Evolutionary conservation across 2,113 vertebrate species (phyloP), one percentile per base, ranked within the genome.

Genomic region (human): DNA sequence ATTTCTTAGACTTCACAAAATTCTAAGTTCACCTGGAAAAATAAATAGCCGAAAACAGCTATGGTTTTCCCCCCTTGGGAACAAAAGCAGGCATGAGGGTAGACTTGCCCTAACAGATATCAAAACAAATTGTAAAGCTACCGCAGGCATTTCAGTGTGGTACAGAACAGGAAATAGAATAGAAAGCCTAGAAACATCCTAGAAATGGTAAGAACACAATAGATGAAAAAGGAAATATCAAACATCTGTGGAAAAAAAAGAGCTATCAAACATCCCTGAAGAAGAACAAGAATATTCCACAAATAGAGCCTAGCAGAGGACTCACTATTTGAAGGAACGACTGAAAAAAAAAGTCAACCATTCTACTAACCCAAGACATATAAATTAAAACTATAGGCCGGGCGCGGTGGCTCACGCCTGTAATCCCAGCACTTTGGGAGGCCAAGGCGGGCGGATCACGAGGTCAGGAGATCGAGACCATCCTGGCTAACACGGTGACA

Each of bases 21-120:
- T 87, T 97, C 57, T 57, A n/a, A 96, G 4, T 96, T 97, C 61
- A 52, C 7, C 38, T 45, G 45, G 50, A 59, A 87, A 32, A 61
- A 73, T 48, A 32, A 61, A 79, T 48, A 94, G 43, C 35, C 84
- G 35, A 79, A 90, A 90, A 9, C 55, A 95, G 32, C 68, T 82
- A 52, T 83, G 38, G 40, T 95, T 45, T 59, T 8, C 57, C 8
- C 38, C 9, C 25, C 45, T 78, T 64, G 43, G 55, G 11, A 85
- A 76, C 32, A 75, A 83, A 83, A 87, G 89, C 45, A 73, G 12
- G 59, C 94, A 93, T 32, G 48, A 79, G 2, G 13, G 40, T 89
- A 68, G 35, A 89, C 79, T 89, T 83, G 59, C 70, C 64, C 70
- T 68, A 64, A 76, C 27, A 88, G 20, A 40, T 76, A 72, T 48